phyloP scores from a whole-genome alignment of 1,140 invertebrate genomes.

The Drosophila melanica region DNA sequence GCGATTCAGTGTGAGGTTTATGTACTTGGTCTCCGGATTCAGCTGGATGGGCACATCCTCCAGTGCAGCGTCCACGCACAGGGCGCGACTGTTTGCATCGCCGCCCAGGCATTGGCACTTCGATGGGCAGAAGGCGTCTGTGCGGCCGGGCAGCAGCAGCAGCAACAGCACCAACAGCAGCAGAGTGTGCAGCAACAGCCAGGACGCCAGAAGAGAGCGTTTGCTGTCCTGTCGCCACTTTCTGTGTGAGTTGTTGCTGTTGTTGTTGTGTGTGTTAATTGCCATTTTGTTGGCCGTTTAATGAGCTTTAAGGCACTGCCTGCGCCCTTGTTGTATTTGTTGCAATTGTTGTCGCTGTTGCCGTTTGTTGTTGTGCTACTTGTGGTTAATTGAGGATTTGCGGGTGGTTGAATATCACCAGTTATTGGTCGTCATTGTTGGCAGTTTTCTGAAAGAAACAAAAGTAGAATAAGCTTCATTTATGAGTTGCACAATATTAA shows the following conservation, averaged over 20 bases:
- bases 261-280: slow-evolving; percentile 12
- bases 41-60: slow-evolving; percentile 94
- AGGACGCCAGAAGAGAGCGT: slow-evolving; percentile 5
- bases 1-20: slow-evolving; percentile 90
- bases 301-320: slow-evolving; percentile 19
- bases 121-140: slow-evolving; percentile 89
- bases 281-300: slow-evolving; percentile 40
- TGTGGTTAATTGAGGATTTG: slow-evolving; percentile 24
- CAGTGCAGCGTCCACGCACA: slow-evolving; percentile 90
- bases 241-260: slow-evolving; percentile 35
- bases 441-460: slow-evolving; percentile 14
- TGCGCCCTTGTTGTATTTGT: slow-evolving; percentile 10
- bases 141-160: slow-evolving; percentile 58
- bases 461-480: not conserved
- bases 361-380: slow-evolving; percentile 34
- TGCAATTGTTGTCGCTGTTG: not conserved
- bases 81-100: slow-evolving; percentile 89
- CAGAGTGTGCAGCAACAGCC: slow-evolving; percentile 12
- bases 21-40: slow-evolving; percentile 91
- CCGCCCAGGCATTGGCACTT: slow-evolving; percentile 88
- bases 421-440: slow-evolving; percentile 37
- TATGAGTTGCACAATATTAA: not conserved
- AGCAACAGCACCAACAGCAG: slow-evolving; percentile 35
- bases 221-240: slow-evolving; percentile 41
- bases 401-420: slow-evolving; percentile 34